Conservation (phyloP, 1,140 invertebrate genomes). For the Drosophila littoralis region DNA sequence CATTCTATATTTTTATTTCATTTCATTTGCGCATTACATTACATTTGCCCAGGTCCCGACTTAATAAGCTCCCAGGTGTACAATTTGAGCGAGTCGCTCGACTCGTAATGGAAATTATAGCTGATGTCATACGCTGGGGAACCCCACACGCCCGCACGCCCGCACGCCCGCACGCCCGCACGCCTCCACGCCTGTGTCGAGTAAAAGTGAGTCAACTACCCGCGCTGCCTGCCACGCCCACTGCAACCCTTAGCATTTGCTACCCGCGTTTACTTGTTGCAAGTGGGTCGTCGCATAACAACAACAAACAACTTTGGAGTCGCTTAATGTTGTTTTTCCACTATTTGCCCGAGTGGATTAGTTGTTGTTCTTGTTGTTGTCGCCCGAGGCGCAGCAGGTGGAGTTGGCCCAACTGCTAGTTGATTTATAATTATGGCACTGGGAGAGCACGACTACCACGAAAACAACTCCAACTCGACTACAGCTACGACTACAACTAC, state of each 20-base stretch:
- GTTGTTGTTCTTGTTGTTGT: slow-evolving; percentile 47
- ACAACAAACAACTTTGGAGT: slow-evolving; percentile 28
- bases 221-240: background rate
- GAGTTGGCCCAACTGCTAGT: slow-evolving; percentile 60
- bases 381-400: slow-evolving; percentile 31
- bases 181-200: background rate
- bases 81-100: slow-evolving; percentile 71
- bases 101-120: slow-evolving; percentile 82
- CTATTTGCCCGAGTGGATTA: slow-evolving; percentile 70
- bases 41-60: slow-evolving; percentile 46
- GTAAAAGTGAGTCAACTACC: slow-evolving; percentile 35
- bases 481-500: background rate
- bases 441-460: slow-evolving; percentile 6
- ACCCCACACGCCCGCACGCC: background rate
- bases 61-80: slow-evolving; percentile 82
- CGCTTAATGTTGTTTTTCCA: slow-evolving; percentile 63
- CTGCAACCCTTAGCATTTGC: slow-evolving; percentile 33
- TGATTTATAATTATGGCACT: slow-evolving; percentile 74
- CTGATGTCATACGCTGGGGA: slow-evolving; percentile 80
- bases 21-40: slow-evolving; percentile 78
- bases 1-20: slow-evolving; percentile 68
- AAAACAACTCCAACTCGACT: slow-evolving; percentile 5
- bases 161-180: no score
- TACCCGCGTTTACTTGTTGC: slow-evolving; percentile 63
- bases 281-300: slow-evolving; percentile 71